Conservation (phyloP, 1,140 invertebrate genomes). For the Bombus affinis region DNA sequence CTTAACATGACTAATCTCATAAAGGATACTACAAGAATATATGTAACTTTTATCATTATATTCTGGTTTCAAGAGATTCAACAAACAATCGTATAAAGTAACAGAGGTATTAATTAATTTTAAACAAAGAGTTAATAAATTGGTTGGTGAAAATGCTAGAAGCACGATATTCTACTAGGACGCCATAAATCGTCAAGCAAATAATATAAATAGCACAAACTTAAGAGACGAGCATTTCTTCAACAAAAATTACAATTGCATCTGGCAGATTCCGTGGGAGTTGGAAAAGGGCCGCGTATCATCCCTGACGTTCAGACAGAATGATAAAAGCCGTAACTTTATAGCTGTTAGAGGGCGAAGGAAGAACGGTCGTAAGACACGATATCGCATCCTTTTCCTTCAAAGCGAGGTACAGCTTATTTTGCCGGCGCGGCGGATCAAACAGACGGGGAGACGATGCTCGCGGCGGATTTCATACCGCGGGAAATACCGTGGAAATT, state of each 20-base stretch:
- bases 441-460: not conserved
- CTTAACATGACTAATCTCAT: no score
- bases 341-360: not conserved
- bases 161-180: not conserved
- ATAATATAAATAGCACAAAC: not conserved
- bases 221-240: not conserved
- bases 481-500: constrained; percentile 8
- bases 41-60: no score
- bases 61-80: no score
- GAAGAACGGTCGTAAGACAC: not conserved
- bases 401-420: not conserved
- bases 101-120: no score
- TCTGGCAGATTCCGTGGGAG: not conserved
- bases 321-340: constrained; percentile 19
- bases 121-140: not conserved
- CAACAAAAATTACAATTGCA: not conserved
- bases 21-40: no score
- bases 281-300: not conserved
- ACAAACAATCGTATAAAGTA: no score
- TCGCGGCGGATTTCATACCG: not conserved
- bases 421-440: not conserved
- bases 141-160: not conserved
- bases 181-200: not conserved
- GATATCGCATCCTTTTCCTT: constrained; percentile 1
- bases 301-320: constrained; percentile 1